A percentile compares a stretch with the other conserved stretches of the same genome.
Conservation (phyloP, 2,797 vertebrate genomes). For the Melanotaenia boesemani region DNA sequence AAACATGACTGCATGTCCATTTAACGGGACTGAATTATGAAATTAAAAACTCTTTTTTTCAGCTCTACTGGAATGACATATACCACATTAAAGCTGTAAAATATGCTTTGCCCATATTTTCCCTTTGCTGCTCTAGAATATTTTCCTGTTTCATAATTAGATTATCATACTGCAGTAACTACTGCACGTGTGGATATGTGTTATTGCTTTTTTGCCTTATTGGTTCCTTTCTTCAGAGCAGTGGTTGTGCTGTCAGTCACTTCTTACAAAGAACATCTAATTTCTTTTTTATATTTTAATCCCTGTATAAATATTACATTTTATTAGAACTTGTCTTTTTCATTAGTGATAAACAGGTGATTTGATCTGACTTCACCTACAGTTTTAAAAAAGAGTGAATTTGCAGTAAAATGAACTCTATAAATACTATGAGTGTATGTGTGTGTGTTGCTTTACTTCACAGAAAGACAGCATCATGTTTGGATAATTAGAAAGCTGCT, state of each 20-base stretch:
- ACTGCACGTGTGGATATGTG: slow-evolving; percentile 22
- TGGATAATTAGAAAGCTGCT: slow-evolving; percentile 59
- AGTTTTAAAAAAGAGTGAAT: slow-evolving; percentile 17
- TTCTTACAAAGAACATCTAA: slow-evolving; percentile 41
- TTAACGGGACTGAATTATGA: background rate
- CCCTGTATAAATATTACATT: slow-evolving; percentile 20
- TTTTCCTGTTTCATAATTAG: slow-evolving; percentile 4
- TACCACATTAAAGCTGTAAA: slow-evolving; percentile 22
- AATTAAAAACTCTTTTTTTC: slow-evolving; percentile 5
- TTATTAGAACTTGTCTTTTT: background rate
- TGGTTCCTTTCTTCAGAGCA: slow-evolving; percentile 21
- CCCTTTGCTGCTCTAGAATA: background rate
- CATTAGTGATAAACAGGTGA: background rate
- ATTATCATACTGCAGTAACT: background rate
- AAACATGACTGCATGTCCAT: slow-evolving; percentile 8
- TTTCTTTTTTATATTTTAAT: slow-evolving; percentile 13
- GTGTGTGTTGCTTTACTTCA: slow-evolving; percentile 50
- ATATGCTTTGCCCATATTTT: slow-evolving; percentile 1
- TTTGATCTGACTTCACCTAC: slow-evolving; percentile 15
- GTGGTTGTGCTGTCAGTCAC: slow-evolving; percentile 54
- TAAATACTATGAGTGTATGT: slow-evolving; percentile 33
- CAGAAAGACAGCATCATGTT: slow-evolving; percentile 39
- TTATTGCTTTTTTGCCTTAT: slow-evolving; percentile 57
- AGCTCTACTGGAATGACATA: slow-evolving; percentile 1
- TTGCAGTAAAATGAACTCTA: slow-evolving; percentile 25